phyloP scores from a whole-genome alignment of 2,888 invertebrate species.

The Chouioia cunea region DNA sequence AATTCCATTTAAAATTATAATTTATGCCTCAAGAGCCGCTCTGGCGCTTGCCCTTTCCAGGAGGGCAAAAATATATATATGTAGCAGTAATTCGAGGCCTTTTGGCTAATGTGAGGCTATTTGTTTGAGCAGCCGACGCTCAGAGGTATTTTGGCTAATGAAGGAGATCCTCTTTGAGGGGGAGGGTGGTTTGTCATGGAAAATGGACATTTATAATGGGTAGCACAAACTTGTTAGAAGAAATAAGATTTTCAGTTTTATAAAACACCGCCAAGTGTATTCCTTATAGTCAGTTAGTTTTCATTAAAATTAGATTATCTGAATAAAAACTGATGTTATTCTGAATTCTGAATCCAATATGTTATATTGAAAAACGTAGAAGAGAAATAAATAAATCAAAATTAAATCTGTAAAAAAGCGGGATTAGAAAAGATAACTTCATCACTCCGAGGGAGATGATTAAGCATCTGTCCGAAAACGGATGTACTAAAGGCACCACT shows the following conservation, averaged over 20 bases:
- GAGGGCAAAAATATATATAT: conserved; percentile 15
- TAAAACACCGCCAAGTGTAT: no score
- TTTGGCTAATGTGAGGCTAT: background rate
- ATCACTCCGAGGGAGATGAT: conserved; percentile 11
- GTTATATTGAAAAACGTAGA: no score
- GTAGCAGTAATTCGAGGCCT: conserved; percentile 3
- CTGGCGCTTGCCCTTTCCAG: no score
- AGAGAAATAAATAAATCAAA: no score
- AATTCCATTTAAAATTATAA: conserved; percentile 46
- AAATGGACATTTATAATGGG: no score
- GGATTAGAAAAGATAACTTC: conserved; percentile 11
- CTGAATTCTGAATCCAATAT: no score
- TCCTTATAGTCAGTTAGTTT: no score
- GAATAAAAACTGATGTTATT: no score
- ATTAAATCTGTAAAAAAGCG: conserved; percentile 10
- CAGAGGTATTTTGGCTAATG: background rate
- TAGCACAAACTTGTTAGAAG: no score
- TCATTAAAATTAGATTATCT: no score
- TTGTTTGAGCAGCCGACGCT: conserved; percentile 9
- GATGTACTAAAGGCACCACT: conserved; percentile 10
- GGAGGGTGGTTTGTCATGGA: no score
- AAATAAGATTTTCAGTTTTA: no score
- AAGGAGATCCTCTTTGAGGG: background rate
- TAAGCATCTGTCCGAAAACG: background rate
- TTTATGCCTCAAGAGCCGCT: conserved; percentile 23